phyloP scores from a whole-genome alignment of 1,140 invertebrate genomes.

The Teleogryllus occipitalis region DNA sequence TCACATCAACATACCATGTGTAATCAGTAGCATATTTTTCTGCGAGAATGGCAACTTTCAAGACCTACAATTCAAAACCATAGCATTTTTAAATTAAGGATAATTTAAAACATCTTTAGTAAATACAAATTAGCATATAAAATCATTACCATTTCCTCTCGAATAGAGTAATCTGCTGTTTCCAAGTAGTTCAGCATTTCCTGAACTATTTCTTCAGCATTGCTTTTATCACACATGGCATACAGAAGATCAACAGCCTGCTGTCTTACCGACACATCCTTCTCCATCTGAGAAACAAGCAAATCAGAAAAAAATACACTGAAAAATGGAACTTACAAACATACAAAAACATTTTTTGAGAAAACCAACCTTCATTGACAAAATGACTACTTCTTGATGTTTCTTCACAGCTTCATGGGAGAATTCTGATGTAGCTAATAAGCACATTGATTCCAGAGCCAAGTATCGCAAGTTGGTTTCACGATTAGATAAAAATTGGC shows the following conservation, averaged over 20 bases:
- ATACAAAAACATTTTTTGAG: background rate
- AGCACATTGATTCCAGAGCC: conserved; percentile 98
- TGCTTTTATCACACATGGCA: conserved; percentile 99
- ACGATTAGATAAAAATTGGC: conserved; percentile 95
- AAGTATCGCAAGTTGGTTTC: conserved; percentile 98
- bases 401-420: conserved; percentile 99
- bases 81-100: background rate
- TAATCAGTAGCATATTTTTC: conserved; percentile 99
- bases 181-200: conserved; percentile 99
- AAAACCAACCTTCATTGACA: conserved; percentile 80
- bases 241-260: conserved; percentile 98
- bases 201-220: conserved; percentile 98
- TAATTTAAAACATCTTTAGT: background rate
- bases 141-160: conserved; percentile 90
- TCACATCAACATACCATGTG: conserved; percentile 99
- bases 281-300: conserved; percentile 65
- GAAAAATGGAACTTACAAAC: background rate
- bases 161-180: conserved; percentile 98
- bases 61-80: conserved; percentile 43
- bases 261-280: conserved; percentile 97
- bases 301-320: background rate
- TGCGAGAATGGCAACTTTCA: conserved; percentile 98
- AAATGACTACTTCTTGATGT: conserved; percentile 98
- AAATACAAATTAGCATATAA: conserved; percentile 10
- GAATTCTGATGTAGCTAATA: conserved; percentile 97